Base-by-base conservation (phyloP, 2,113 vertebrate genomes). In the Cyphomyrus discorhynchus region DNA sequence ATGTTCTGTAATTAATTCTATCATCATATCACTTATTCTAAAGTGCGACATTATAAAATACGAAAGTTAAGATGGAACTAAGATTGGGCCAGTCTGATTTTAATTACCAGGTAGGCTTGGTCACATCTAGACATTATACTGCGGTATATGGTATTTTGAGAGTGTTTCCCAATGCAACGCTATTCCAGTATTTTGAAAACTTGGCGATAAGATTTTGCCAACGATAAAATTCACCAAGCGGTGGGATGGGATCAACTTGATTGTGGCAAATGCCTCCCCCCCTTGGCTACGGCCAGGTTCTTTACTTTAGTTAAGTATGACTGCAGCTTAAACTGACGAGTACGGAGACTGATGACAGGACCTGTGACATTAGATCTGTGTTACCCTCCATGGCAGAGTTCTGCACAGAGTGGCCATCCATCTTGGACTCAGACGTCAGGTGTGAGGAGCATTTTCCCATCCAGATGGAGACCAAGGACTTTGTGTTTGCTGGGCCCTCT, bases 401-500 rank as follows among this genome's bases (percentile, higher is more conserved):
- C 94, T 99, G 98, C 88, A 99, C 97, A 13, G 96, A 97, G 88
- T 99, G 98, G 98, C 98, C 98, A 3, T 93, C 95, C 15, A 94
- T 94, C 56, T 93, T 99, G 91, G 95, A 97, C 93, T 97, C 95
- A 0, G 97, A 97, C 86, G 94, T 96, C 86, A 97, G 96, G 52
- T 98, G 97, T 91, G 95, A 96, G 80, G 90, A 96, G 91, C 95
- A 96, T 94, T 99, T 99, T 93, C 98, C 98, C 11, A 92, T 99
- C 89, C 97, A 97, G 94, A 83, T 96, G 5, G 93, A 97, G 89
- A 97, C 95, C 89, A 94, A 94, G 15, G 97, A 98, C 91, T 99
- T 96, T n/a, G 92, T 98, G 70, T 97, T 96, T 21, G 92, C 98
- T 2, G 97, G 98, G 45, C 95, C 92, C 0, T 99, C 98, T 2